Base-by-base conservation (phyloP, 2,113 vertebrate species). In the Megaleporinus macrocephalus region DNA sequence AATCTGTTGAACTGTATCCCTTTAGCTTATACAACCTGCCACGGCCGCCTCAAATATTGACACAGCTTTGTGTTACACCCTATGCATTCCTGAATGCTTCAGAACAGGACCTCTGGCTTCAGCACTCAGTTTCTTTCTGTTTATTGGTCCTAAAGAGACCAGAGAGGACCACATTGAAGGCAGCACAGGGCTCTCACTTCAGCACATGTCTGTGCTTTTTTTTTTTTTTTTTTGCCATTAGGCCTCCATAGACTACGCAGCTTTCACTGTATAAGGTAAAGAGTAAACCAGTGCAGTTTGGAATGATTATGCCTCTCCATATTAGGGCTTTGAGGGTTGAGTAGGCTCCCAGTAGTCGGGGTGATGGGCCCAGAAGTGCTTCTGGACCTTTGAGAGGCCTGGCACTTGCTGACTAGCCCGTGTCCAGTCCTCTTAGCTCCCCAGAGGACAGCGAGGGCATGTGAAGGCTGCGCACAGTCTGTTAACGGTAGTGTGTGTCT, bases 31-130 rank as follows among this genome's bases (percentile, higher is more conserved):
- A 70, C 30, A 47, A 88, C 85, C 88, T 86, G 81, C 72, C 76
- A 84, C 51, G 57, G 83, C 78, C 77, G 77, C 82, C 78, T 86
- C 76, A 88, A 90, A 89, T 89, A 89, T 91, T 91, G 89, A 89
- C 89, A 87, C 73, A 89, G 90, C 85, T 87, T 89, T 85, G 68
- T 74, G 82, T 89, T 90, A 79, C 89, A 80, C 66, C 68, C 79
- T 78, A 76, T 66, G 83, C 55, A 59, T 76, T 83, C 61, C 86
- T 79, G 83, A 47, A 84, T 83, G 84, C 86, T 84, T 88, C 66
- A 49, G 44, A 6, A 66, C 41, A 29, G 33, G 66, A 61, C n/a
- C 44, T 33, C 41, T 12, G 69, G 71, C 81, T 89, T 74, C 81
- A 88, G 44, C 79, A 63, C 77, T 88, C 71, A 81, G 44, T 44